phyloP scores from a whole-genome alignment of 2,888 invertebrate species.

The Rhagonycha lutea region DNA sequence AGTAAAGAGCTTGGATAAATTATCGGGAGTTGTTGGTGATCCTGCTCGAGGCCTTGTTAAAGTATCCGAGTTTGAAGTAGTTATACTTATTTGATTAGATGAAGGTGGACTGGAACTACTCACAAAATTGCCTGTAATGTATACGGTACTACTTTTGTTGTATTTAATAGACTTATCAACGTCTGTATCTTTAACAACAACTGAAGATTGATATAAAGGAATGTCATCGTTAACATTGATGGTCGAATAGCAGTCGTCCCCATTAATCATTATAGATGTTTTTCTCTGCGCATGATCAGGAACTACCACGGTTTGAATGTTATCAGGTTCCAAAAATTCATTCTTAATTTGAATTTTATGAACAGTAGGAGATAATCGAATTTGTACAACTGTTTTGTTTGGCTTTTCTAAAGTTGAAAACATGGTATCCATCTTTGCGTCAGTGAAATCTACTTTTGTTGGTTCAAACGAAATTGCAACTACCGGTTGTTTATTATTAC shows the following conservation, averaged over 20 bases:
- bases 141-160: conserved; percentile 50
- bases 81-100: not conserved
- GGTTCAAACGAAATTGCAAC: conserved; percentile 25
- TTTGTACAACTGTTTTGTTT: conserved; percentile 57
- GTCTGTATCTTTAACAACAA: conserved; percentile 66
- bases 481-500: conserved; percentile 48
- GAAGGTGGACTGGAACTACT: not conserved
- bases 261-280: conserved; percentile 75
- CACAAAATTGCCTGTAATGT: conserved; percentile 50
- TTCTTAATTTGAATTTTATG: conserved; percentile 62
- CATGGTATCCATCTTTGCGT: conserved; percentile 4
- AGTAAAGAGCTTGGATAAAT: not conserved
- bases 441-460: conserved; percentile 1
- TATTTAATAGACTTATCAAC: conserved; percentile 34
- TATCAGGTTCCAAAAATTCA: conserved; percentile 47
- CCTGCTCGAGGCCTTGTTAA: not conserved
- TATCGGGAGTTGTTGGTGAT: not conserved
- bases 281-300: conserved; percentile 54
- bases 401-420: conserved; percentile 28
- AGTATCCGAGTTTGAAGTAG: not conserved
- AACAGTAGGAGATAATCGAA: conserved; percentile 51
- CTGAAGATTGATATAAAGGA: conserved; percentile 74
- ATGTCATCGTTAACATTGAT: conserved; percentile 72
- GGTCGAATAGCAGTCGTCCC: conserved; percentile 75
- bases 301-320: conserved; percentile 43